Evolutionary conservation across 2,797 vertebrate genomes (phyloP).

Genomic region (Simalia tracyae): DNA sequence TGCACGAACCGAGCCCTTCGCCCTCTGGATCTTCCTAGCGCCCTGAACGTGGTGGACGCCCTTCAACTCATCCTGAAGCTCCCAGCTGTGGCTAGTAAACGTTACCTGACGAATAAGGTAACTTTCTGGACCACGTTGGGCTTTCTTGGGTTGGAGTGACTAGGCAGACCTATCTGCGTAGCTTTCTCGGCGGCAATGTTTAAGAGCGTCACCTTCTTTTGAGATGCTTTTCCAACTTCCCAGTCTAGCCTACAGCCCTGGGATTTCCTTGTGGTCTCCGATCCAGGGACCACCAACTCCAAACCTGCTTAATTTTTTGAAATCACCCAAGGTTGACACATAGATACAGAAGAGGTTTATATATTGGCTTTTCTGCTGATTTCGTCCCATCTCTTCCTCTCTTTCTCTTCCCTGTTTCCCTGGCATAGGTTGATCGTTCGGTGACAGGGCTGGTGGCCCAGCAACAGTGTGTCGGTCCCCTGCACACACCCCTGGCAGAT

Average conservation of each 20-base stretch:
- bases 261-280: not conserved
- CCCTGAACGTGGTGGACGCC: conserved; percentile 76
- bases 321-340: not conserved
- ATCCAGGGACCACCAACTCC: not conserved
- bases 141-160: not conserved
- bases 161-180: not conserved
- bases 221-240: not conserved
- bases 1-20: conserved; percentile 48
- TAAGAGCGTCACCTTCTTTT: not conserved
- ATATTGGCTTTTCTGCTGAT: not conserved
- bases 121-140: not conserved
- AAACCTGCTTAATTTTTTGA: not conserved
- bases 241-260: not conserved
- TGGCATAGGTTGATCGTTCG: conserved; percentile 88
- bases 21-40: conserved; percentile 76
- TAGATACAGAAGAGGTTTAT: not conserved
- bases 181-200: not conserved
- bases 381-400: not conserved
- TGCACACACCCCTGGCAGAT: conserved; percentile 90
- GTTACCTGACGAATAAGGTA: conserved; percentile 96
- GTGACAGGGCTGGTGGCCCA: conserved; percentile 93
- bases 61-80: conserved; percentile 85
- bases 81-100: conserved; percentile 89
- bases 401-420: not conserved
- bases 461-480: conserved; percentile 93